A percentile compares a stretch with the other conserved stretches of the same genome.
phyloP scores from a whole-genome alignment of 2,797 vertebrate species.

The Chiloscyllium punctatum region DNA sequence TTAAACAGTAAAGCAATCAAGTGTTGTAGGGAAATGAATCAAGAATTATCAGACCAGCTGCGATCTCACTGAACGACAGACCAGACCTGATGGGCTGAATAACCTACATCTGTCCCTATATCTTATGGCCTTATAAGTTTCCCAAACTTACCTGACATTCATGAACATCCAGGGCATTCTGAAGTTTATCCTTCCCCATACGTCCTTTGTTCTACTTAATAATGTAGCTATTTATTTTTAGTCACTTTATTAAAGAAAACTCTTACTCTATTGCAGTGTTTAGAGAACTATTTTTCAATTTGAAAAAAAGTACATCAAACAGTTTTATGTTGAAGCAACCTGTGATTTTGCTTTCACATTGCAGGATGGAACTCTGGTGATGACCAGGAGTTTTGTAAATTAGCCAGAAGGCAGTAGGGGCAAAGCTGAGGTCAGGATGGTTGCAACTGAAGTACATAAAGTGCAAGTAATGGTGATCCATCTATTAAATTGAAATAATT shows the following conservation, averaged over 20 bases:
- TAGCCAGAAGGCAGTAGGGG: background rate
- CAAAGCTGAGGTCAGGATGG: background rate
- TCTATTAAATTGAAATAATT: background rate
- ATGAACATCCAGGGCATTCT: background rate
- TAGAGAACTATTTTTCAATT: background rate
- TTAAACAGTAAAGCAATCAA: no score
- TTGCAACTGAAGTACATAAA: background rate
- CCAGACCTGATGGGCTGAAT: no score
- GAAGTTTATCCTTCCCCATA: background rate
- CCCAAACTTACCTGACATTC: background rate
- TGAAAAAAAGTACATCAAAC: background rate
- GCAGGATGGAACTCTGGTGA: background rate
- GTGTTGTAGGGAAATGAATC: no score
- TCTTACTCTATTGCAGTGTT: background rate
- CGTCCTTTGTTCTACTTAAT: background rate
- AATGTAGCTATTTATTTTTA: background rate
- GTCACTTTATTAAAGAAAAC: background rate
- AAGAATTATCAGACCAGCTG: no score
- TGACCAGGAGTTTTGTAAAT: background rate
- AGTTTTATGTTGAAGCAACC: background rate
- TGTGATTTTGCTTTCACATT: background rate
- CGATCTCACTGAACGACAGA: no score
- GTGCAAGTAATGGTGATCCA: background rate
- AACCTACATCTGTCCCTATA: no score
- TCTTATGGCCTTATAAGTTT: background rate